A percentile compares a stretch with the other conserved stretches of the same genome.
Evolutionary conservation across 2,797 vertebrate genomes (phyloP).

Genomic region (Tokudaia muenninki): DNA sequence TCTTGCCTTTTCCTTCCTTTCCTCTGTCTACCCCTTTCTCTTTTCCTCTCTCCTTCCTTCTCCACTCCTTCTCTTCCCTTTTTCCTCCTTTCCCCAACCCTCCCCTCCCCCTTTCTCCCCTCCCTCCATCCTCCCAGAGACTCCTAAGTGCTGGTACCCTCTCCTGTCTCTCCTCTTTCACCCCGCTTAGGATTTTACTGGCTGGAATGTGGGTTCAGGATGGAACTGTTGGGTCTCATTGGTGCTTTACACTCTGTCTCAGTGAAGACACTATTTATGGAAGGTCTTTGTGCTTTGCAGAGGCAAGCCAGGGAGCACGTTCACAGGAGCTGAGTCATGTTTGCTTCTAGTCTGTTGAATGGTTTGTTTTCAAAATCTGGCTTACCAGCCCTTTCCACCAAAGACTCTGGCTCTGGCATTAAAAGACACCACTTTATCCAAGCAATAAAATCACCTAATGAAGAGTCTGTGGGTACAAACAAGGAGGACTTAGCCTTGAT

Average conservation of each 20-base stretch:
- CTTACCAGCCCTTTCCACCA: not conserved
- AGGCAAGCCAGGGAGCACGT: constrained; percentile 11
- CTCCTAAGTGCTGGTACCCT: not conserved
- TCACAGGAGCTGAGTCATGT: constrained; percentile 29
- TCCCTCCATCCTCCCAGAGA: too few relatives aligned
- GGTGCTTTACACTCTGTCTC: constrained; percentile 28
- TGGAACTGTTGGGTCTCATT: not conserved
- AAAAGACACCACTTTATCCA: constrained; percentile 18
- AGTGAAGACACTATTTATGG: constrained; percentile 32
- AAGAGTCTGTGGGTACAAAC: not conserved
- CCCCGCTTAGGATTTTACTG: not conserved
- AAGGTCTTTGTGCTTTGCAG: constrained; percentile 44
- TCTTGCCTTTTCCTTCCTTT: not conserved
- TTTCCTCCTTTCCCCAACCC: not conserved
- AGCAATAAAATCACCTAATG: not conserved
- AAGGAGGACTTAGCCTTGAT: not conserved
- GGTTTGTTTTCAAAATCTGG: constrained; percentile 63
- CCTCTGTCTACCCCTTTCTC: too few relatives aligned
- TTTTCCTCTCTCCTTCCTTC: too few relatives aligned
- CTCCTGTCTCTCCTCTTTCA: not conserved
- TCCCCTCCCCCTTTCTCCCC: too few relatives aligned
- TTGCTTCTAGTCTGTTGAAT: constrained; percentile 41
- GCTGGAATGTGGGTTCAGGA: not conserved
- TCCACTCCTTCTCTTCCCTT: not conserved
- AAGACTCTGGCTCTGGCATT: not conserved